Percentiles rank a stretch among this genome's conserved stretches.
These are phyloP conservation scores for Lathamus discolor DNA, from an alignment of 2,113 vertebrate species.

Conservation along the genomic window DNA sequence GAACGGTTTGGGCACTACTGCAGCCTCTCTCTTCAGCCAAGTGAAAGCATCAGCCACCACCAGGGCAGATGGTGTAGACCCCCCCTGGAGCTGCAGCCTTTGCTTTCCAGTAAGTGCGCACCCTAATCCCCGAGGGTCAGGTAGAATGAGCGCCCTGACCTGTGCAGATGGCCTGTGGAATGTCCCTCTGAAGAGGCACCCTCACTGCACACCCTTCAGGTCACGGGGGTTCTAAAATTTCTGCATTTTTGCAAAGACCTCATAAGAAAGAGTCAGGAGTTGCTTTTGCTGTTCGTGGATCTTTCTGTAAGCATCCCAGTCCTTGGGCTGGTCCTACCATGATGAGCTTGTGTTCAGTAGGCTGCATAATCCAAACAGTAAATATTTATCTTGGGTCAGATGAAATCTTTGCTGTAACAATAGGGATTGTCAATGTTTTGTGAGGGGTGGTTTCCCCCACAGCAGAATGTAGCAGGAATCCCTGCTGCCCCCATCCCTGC, in stretches of 20 bases:
- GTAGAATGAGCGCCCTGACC: not conserved
- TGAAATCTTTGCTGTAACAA: not conserved
- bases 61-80: not conserved
- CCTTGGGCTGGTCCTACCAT: not conserved
- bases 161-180: not conserved
- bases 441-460: not conserved
- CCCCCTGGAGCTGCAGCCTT: not conserved
- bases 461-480: not conserved
- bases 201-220: not conserved
- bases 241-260: not conserved
- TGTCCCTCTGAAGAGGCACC: not conserved
- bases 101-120: not conserved
- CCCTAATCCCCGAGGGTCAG: not conserved
- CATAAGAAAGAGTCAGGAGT: fast-evolving
- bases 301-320: not conserved
- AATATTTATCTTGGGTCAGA: not conserved
- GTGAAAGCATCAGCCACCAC: not conserved
- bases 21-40: not conserved
- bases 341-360: not conserved
- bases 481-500: not conserved
- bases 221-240: not conserved
- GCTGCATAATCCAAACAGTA: not conserved
- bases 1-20: not conserved
- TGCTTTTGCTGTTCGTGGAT: not conserved
- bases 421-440: not conserved